These are phyloP conservation scores for Hypothenemus hampei DNA, from an alignment of 1,140 invertebrate species.

Conservation along the genomic window DNA sequence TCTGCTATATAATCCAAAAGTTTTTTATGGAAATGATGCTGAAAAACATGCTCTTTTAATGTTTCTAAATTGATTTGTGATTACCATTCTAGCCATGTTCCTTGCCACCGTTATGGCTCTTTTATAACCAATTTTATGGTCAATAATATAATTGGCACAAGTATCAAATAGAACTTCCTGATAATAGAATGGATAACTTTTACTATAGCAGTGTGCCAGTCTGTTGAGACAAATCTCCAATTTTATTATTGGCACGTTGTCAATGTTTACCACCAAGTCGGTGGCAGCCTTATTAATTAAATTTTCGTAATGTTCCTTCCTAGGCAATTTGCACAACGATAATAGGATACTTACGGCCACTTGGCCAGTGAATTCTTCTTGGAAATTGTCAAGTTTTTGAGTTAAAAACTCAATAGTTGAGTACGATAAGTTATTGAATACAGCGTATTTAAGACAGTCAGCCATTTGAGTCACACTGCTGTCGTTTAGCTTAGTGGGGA, in stretches of 20 bases:
- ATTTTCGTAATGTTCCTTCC: slow-evolving; percentile 45
- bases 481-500: slow-evolving; percentile 51
- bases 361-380: slow-evolving; percentile 45
- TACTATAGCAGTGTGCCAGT: slow-evolving; percentile 44
- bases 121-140: slow-evolving; percentile 49
- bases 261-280: slow-evolving; percentile 45
- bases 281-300: slow-evolving; percentile 47
- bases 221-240: slow-evolving; percentile 47
- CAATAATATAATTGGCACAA: slow-evolving; percentile 47
- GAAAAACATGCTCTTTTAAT: too few species aligned
- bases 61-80: neutral
- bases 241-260: slow-evolving; percentile 46
- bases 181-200: slow-evolving; percentile 52
- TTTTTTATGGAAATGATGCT: slow-evolving; percentile 51
- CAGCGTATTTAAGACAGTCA: slow-evolving; percentile 51
- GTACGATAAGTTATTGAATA: slow-evolving; percentile 48
- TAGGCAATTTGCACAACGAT: slow-evolving; percentile 47
- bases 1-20: slow-evolving; percentile 54
- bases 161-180: slow-evolving; percentile 53
- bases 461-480: slow-evolving; percentile 48
- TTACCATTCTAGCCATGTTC: slow-evolving; percentile 52
- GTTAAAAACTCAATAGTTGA: slow-evolving; percentile 49
- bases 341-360: slow-evolving; percentile 49
- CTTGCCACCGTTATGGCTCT: slow-evolving; percentile 48
- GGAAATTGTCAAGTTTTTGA: slow-evolving; percentile 45